Base-by-base conservation (phyloP, 1,140 invertebrate species). In the Drosophila cardini region DNA sequence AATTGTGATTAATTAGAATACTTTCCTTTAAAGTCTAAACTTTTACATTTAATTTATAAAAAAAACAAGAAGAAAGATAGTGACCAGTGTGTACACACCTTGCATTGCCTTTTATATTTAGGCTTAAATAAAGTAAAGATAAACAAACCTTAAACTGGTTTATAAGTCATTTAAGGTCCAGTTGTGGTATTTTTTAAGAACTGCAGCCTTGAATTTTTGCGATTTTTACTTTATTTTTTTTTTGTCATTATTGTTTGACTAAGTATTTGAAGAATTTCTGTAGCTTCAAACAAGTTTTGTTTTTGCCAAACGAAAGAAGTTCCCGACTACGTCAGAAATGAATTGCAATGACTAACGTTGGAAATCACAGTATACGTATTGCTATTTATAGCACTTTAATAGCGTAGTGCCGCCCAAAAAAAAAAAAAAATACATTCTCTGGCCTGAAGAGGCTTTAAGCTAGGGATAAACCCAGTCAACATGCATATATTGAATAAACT, bases 381-480 rank as follows among this genome's bases (percentile, higher is more conserved):
- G 2, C 38, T 40, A 40, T 40, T 40, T 13, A 11, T 40, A 40
- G 38, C n/a, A 5, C 1, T n/a, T 3, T 40, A 5, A 34, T 8
- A 8, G 4, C 15, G 40, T 30, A 48, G 4, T 26, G 46, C 21
- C 26, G 46, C 21, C 26, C n/a, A 50, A 50, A 52, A 52, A 34
- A 32, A 15, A 48, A 48, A n/a, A 48, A 52, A 32, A 32, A 4
- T 26, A 26, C 21, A 26, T 26, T 26, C 21, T 26, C 30, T 16
- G 6, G 26, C 21, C 26, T 52, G 48, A 34, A 30, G 48, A 32
- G 21, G n/a, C n/a, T 16, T 52, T 11, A 1, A 8, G 1, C 26
- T 15, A 13, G 48, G 48, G 48, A 52, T 26, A 52, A 52, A 52
- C 48, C 48, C 48, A 52, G 30, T 3, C 26, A 34, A 52, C n/a